These are phyloP conservation scores for Aldabrachelys gigantea DNA, from an alignment of 2,113 vertebrate genomes.

Conservation along the genomic window DNA sequence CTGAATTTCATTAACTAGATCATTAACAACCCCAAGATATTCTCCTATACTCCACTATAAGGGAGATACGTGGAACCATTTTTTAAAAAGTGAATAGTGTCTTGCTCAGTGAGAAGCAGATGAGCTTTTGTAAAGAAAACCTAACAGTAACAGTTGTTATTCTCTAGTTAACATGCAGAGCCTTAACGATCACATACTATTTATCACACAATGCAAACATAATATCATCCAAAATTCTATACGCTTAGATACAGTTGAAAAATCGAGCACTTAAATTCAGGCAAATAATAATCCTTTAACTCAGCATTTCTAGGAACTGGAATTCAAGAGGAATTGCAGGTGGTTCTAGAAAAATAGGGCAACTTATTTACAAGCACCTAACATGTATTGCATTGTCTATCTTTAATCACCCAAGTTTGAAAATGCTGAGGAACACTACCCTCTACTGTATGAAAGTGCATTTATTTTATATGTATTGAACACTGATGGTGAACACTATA, in stretches of 20 bases:
- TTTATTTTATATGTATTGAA: neutral
- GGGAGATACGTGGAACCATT: neutral
- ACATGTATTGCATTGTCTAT: neutral
- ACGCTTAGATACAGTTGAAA: neutral
- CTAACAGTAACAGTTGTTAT: neutral
- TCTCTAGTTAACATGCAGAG: neutral
- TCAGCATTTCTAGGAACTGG: neutral
- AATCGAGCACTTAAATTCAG: neutral
- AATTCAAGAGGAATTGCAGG: neutral
- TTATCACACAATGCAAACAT: neutral
- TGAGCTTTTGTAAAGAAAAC: neutral
- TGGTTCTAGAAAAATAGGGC: neutral
- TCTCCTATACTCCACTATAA: neutral
- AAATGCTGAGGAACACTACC: neutral
- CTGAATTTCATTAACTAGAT: neutral
- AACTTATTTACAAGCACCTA: neutral
- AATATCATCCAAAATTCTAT: neutral
- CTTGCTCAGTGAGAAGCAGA: neutral
- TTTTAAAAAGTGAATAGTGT: neutral
- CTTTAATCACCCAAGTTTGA: neutral
- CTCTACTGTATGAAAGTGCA: neutral
- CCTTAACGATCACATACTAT: neutral
- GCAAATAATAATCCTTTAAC: neutral
- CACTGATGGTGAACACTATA: neutral
- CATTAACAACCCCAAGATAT: neutral